A percentile compares a stretch with the other conserved stretches of the same genome.
Evolutionary conservation across 2,797 vertebrate species (phyloP).

Genomic region (Sternotherus odoratus): DNA sequence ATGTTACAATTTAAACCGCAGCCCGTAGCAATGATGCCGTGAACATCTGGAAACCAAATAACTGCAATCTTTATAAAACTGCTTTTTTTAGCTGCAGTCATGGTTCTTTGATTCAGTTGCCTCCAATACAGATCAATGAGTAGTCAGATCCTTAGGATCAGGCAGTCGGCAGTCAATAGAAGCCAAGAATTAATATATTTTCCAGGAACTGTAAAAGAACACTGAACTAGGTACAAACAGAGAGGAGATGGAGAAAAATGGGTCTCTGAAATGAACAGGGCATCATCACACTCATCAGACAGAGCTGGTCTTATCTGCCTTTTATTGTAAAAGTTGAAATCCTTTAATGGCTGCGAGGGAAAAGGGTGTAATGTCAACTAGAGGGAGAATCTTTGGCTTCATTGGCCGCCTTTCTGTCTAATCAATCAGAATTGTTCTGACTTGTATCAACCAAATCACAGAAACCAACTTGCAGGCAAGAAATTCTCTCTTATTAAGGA

Average conservation of each 20-base stretch:
- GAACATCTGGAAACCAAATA: fast-evolving
- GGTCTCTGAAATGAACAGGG: neutral
- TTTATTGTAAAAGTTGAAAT: neutral
- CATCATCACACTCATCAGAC: neutral
- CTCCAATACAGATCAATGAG: fast-evolving
- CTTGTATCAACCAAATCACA: neutral
- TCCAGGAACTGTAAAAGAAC: neutral
- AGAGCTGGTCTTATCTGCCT: neutral
- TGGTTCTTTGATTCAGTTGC: fast-evolving
- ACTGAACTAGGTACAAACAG: neutral
- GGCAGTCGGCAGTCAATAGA: fast-evolving
- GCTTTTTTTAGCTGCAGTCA: neutral
- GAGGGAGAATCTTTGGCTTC: neutral
- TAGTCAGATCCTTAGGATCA: fast-evolving
- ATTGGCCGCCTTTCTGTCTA: neutral
- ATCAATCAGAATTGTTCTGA: neutral
- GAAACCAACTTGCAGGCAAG: neutral
- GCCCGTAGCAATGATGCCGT: neutral
- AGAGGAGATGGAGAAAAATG: neutral
- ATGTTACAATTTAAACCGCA: neutral
- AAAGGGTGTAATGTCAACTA: neutral
- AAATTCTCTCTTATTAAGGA: neutral
- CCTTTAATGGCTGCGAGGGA: neutral
- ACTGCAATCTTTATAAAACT: neutral
- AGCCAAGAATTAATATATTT: fast-evolving